A percentile compares a stretch with the other conserved stretches of the same genome.
Conservation (phyloP, 2,888 invertebrate genomes). For the Deilephila elpenor region DNA sequence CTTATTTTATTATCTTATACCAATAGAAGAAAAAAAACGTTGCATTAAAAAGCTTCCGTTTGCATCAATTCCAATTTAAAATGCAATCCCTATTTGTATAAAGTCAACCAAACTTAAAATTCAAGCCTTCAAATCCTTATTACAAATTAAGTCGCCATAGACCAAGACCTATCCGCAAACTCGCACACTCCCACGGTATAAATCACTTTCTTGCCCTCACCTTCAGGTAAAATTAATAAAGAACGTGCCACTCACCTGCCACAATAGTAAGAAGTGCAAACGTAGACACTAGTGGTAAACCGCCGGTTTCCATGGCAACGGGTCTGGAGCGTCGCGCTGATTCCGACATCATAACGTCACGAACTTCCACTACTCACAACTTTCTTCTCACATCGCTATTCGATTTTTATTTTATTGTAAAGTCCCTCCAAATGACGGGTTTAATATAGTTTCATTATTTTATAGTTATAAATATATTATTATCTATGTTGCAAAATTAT, state of each 20-base stretch:
- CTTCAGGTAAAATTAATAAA: constrained; percentile 20
- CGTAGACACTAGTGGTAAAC: constrained; percentile 76
- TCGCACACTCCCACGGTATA: not conserved
- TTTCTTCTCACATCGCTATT: constrained; percentile 57
- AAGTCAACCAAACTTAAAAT: no score
- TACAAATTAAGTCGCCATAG: no score
- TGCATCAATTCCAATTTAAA: no score
- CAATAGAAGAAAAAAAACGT: no score
- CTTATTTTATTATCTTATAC: no score
- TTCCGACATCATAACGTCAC: constrained; percentile 68
- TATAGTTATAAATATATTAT: not conserved
- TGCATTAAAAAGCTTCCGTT: no score
- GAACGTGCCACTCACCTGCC: constrained; percentile 64
- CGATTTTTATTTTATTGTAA: constrained; percentile 41
- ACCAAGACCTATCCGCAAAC: no score
- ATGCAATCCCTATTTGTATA: no score
- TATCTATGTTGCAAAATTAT: constrained; percentile 3
- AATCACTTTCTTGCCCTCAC: not conserved
- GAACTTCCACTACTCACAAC: constrained; percentile 45
- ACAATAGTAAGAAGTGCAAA: constrained; percentile 79
- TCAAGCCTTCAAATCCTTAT: no score
- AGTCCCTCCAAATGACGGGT: not conserved
- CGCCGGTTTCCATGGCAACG: constrained; percentile 75
- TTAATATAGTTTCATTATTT: constrained; percentile 4
- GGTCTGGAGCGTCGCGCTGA: constrained; percentile 61